A percentile compares a stretch with the other conserved stretches of the same genome.
These are phyloP conservation scores for Hippolais icterina DNA, from an alignment of 2,113 vertebrate species.

Conservation along the genomic window DNA sequence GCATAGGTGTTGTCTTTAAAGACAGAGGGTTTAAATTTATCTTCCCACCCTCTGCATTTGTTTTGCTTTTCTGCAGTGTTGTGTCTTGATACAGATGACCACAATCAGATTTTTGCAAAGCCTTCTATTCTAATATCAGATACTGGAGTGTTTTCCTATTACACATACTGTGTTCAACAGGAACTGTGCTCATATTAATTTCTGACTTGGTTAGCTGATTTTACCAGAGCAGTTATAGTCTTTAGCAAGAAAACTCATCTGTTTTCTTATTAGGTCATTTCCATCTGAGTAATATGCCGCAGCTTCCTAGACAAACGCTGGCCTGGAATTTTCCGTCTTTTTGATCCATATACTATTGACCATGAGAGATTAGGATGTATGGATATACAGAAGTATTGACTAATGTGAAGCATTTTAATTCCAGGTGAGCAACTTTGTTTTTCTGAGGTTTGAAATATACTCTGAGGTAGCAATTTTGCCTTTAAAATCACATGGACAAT, in stretches of 20 bases:
- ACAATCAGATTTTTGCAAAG: not conserved
- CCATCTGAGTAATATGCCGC: not conserved
- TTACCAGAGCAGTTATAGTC: not conserved
- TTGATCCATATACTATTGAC: not conserved
- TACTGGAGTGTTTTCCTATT: not conserved
- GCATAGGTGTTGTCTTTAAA: not conserved
- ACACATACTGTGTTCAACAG: not conserved
- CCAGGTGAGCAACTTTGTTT: not conserved
- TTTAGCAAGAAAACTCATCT: not conserved
- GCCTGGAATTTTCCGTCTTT: not conserved
- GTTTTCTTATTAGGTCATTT: constrained; percentile 27
- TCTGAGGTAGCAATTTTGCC: not conserved
- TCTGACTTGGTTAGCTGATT: not conserved
- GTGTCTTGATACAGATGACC: not conserved
- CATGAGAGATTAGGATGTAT: not conserved
- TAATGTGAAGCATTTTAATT: not conserved
- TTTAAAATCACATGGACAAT: not conserved
- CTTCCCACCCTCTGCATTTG: not conserved
- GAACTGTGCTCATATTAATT: not conserved
- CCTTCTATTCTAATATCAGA: not conserved
- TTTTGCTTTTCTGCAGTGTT: not conserved
- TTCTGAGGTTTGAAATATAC: not conserved
- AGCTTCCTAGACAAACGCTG: not conserved
- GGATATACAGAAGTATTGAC: not conserved
- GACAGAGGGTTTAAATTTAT: not conserved